These are phyloP conservation scores for Melitaea athalia DNA, from an alignment of 2,888 invertebrate species.

Conservation along the genomic window DNA sequence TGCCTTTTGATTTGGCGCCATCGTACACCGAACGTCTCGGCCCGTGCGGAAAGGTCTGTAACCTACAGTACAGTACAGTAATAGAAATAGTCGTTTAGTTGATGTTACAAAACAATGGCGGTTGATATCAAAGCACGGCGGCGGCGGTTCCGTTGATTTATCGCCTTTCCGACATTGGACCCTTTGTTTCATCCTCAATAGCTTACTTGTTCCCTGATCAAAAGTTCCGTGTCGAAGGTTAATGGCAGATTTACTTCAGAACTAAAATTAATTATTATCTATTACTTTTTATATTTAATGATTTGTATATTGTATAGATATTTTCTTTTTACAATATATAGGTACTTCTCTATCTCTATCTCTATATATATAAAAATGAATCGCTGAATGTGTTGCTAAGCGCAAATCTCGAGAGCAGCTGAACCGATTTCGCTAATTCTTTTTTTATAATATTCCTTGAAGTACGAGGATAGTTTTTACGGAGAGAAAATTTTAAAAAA, in stretches of 20 bases:
- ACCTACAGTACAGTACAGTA: constrained; percentile 34
- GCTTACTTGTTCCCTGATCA: constrained; percentile 55
- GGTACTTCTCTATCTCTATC: too few species aligned
- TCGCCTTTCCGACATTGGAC: constrained; percentile 55
- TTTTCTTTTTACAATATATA: too few species aligned
- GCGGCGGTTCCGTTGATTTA: constrained; percentile 69
- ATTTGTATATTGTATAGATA: background rate
- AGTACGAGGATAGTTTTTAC: too few species aligned
- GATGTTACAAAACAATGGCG: constrained; percentile 61
- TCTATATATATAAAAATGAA: too few species aligned
- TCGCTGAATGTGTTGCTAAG: too few species aligned
- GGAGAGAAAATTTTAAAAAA: too few species aligned
- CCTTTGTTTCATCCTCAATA: constrained; percentile 62
- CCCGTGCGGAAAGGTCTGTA: too few species aligned
- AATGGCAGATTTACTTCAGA: constrained; percentile 7
- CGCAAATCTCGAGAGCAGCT: too few species aligned
- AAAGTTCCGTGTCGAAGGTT: constrained; percentile 48
- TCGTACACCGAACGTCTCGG: too few species aligned
- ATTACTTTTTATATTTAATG: background rate
- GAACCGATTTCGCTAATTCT: too few species aligned
- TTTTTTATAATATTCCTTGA: too few species aligned
- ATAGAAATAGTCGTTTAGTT: constrained; percentile 41
- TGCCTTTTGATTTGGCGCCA: too few species aligned
- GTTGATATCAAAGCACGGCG: constrained; percentile 65
- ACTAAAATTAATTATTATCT: background rate